Conservation (phyloP, 2,888 invertebrate genomes). For the Drosophila subsilvestris region DNA sequence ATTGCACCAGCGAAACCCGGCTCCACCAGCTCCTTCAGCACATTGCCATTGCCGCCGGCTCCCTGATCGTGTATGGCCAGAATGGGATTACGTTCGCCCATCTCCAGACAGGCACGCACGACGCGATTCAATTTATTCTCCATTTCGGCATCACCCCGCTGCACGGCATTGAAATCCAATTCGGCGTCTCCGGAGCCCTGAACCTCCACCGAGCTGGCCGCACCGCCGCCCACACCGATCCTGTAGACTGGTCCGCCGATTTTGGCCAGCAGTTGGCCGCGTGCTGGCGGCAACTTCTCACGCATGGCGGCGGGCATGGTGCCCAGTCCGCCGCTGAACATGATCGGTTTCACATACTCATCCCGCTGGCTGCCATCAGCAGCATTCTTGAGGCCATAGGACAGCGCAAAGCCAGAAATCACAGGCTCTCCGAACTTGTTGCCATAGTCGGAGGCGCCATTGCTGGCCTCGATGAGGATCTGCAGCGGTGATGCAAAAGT, state of each 20-base stretch:
- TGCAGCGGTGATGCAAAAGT: conserved; percentile 96
- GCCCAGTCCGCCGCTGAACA: conserved; percentile 99
- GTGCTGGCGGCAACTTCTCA: conserved; percentile 89
- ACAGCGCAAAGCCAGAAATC: conserved; percentile 94
- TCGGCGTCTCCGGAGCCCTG: conserved; percentile 94
- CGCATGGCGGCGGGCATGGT: conserved; percentile 93
- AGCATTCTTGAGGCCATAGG: conserved; percentile 91
- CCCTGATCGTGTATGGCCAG: conserved; percentile 99
- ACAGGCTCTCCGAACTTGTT: conserved; percentile 99
- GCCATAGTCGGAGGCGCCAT: conserved; percentile 99
- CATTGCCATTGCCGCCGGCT: conserved; percentile 99
- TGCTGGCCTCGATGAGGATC: conserved; percentile 97
- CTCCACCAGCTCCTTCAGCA: conserved; percentile 97
- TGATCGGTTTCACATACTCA: conserved; percentile 99
- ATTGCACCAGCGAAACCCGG: conserved; percentile 93
- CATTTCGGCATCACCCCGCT: conserved; percentile 98
- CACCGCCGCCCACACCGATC: conserved; percentile 99
- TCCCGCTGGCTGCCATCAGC: conserved; percentile 87
- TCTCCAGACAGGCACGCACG: conserved; percentile 95
- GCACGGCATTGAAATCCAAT: conserved; percentile 98
- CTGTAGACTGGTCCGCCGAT: conserved; percentile 98
- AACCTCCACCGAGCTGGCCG: conserved; percentile 97
- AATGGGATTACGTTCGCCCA: conserved; percentile 93
- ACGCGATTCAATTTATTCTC: conserved; percentile 98
- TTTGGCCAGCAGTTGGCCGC: conserved; percentile 96